phyloP scores from a whole-genome alignment of 2,797 vertebrate species.

The Centroberyx gerrardi region DNA sequence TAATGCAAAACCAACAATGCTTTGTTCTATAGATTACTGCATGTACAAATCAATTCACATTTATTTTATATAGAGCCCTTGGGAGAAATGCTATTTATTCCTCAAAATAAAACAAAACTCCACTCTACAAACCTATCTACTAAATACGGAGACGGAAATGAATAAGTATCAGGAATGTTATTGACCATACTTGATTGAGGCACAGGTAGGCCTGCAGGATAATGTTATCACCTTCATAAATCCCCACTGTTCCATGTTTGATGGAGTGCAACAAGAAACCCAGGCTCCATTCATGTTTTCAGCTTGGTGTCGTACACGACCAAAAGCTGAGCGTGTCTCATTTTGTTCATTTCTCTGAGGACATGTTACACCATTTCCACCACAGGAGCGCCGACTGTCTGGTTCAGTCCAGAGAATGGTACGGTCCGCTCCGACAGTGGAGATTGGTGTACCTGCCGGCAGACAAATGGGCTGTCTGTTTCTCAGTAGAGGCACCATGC shows the following conservation, averaged over 20 bases:
- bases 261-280: slow-evolving; percentile 11
- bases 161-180: slow-evolving; percentile 8
- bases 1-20: slow-evolving; percentile 35
- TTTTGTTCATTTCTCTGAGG: slow-evolving; percentile 11
- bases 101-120: slow-evolving; percentile 22
- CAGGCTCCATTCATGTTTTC: background rate
- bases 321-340: slow-evolving; percentile 2
- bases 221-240: background rate
- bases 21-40: slow-evolving; percentile 29
- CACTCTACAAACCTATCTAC: background rate
- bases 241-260: slow-evolving; percentile 4
- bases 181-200: background rate
- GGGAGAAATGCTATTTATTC: slow-evolving; percentile 9
- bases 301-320: background rate
- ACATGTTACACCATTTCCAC: slow-evolving; percentile 1
- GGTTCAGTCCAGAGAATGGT: slow-evolving; percentile 39
- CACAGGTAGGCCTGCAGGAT: background rate
- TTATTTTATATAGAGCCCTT: slow-evolving; percentile 14
- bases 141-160: slow-evolving; percentile 2
- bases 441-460: slow-evolving; percentile 43
- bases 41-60: slow-evolving; percentile 38
- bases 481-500: slow-evolving; percentile 28
- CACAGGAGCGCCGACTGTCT: slow-evolving; percentile 14
- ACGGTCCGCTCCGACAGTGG: slow-evolving; percentile 36
- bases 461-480: slow-evolving; percentile 56